Base-by-base conservation (phyloP, 2,113 vertebrate genomes). In the Erythrocercus mccallii region DNA sequence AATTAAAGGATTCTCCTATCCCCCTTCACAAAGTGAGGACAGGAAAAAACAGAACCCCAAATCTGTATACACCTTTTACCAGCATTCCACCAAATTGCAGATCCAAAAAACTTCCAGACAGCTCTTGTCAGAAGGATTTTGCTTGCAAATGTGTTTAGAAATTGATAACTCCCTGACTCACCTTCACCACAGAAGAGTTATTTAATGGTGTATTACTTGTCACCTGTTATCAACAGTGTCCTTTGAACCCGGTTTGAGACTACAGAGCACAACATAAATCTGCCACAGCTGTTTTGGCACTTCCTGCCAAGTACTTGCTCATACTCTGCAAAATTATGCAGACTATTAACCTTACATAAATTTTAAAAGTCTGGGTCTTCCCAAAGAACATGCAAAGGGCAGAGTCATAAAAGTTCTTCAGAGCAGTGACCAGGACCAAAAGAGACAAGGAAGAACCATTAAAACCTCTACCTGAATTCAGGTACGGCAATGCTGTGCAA, bases 271-370 rank as follows among this genome's bases (percentile, higher is more conserved):
- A 94, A 65, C n/a, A 81, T 72, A 86, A 96, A 96, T 90, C 86
- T 88, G 86, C 80, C 65, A 66, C 76, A 94, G 86, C 28, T 93
- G n/a, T 96, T 95, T 70, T 70, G 71, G 92, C 62, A 80, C 27
- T 69, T 93, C 53, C 47, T 89, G 88, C 88, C 78, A 80, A 92
- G n/a, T 37, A 89, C 51, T 88, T 86, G 74, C 51, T 94, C 89
- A 92, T 64, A 56, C 51, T 69, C 47, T 54, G 81, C 73, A 95
- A 90, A 96, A 93, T 89, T 81, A 87, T 70, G 69, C 90, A 81
- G 72, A 88, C 62, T 79, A 73, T 95, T 94, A 95, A 95, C 80
- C 94, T 89, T 40, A 80, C 54, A 93, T 77, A 84, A 86, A 91
- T 93, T 90, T 65, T 81, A 73, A 73, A 89, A 86, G 58, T 60